A percentile compares a stretch with the other conserved stretches of the same genome.
Evolutionary conservation across 2,113 vertebrate genomes (phyloP).

Genomic region (Hymenochirus boettgeri): DNA sequence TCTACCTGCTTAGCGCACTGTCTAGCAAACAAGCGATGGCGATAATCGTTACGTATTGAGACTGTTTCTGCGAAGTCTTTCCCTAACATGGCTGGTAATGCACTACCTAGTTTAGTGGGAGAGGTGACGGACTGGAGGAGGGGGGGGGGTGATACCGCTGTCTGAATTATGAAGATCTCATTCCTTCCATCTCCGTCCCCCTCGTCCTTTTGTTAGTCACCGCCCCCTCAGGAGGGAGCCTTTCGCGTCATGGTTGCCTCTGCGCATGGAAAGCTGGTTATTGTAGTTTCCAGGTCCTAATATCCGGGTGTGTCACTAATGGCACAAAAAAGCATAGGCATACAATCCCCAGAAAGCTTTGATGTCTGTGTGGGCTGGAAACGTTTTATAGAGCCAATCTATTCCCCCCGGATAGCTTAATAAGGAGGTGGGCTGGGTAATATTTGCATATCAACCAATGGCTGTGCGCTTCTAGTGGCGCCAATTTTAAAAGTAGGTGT

Average conservation of each 20-base stretch:
- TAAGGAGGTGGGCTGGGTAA: constrained; percentile 12
- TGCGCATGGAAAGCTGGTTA: too few relatives aligned
- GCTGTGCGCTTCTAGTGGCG: background rate
- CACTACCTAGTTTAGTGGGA: too few relatives aligned
- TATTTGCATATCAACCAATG: background rate
- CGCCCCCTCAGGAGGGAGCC: constrained; percentile 7
- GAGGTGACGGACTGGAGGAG: too few relatives aligned
- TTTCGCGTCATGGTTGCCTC: constrained; percentile 32
- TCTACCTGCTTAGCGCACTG: constrained; percentile 16
- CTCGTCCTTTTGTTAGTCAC: constrained; percentile 2
- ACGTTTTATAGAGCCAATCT: background rate
- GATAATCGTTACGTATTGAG: too few relatives aligned
- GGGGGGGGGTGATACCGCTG: background rate
- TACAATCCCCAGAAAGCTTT: constrained; percentile 27
- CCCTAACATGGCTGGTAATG: too few relatives aligned
- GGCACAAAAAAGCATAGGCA: too few relatives aligned
- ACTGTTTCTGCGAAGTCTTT: too few relatives aligned
- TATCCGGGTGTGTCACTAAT: too few relatives aligned
- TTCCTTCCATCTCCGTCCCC: constrained; percentile 9
- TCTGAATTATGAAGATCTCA: background rate
- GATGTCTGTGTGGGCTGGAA: background rate
- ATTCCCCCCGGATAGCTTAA: background rate
- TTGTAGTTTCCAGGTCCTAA: too few relatives aligned
- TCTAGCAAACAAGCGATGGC: too few relatives aligned
- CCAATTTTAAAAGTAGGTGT: constrained; percentile 16